Percentiles rank a stretch among this genome's conserved stretches.
These are phyloP conservation scores for Hirtodrosophila alboralis DNA, from an alignment of 2,888 invertebrate genomes.

Conservation along the genomic window DNA sequence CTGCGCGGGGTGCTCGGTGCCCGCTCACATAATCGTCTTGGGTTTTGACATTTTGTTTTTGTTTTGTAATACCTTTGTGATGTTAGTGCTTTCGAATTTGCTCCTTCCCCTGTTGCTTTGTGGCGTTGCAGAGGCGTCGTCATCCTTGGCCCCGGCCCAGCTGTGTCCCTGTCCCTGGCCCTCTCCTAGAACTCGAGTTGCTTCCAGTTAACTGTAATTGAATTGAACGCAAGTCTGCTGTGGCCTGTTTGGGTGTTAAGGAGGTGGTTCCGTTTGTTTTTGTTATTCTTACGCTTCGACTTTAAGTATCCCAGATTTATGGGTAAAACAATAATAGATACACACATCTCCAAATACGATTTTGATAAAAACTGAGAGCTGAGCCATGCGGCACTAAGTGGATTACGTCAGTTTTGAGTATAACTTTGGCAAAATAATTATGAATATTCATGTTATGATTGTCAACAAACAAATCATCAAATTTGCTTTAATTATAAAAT, in stretches of 20 bases:
- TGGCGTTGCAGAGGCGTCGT: too few species aligned
- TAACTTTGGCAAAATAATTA: not conserved
- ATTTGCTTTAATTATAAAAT: not conserved
- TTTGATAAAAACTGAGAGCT: slow-evolving; percentile 4
- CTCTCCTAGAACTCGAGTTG: slow-evolving; percentile 16
- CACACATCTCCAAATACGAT: slow-evolving; percentile 22
- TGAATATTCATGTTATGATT: not conserved
- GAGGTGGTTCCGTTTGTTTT: not conserved
- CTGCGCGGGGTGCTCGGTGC: slow-evolving; percentile 62
- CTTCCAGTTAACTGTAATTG: slow-evolving; percentile 76
- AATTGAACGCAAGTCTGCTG: slow-evolving; percentile 56
- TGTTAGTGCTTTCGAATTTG: slow-evolving; percentile 65
- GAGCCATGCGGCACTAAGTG: slow-evolving; percentile 5
- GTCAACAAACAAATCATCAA: not conserved
- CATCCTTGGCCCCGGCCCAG: not conserved
- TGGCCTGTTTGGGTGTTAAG: slow-evolving; percentile 2
- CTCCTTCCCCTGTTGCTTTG: slow-evolving; percentile 8
- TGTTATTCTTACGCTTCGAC: slow-evolving; percentile 8
- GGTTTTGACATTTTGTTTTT: slow-evolving; percentile 80
- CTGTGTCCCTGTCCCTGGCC: slow-evolving; percentile 23
- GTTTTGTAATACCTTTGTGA: slow-evolving; percentile 78
- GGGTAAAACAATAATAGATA: slow-evolving; percentile 37
- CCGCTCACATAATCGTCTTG: slow-evolving; percentile 75
- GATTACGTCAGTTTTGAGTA: slow-evolving; percentile 27
- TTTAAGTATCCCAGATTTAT: slow-evolving; percentile 42